Percentiles rank a stretch among this genome's conserved stretches.
Conservation (phyloP, 2,888 invertebrate genomes). For the Lepidonotus clava region DNA sequence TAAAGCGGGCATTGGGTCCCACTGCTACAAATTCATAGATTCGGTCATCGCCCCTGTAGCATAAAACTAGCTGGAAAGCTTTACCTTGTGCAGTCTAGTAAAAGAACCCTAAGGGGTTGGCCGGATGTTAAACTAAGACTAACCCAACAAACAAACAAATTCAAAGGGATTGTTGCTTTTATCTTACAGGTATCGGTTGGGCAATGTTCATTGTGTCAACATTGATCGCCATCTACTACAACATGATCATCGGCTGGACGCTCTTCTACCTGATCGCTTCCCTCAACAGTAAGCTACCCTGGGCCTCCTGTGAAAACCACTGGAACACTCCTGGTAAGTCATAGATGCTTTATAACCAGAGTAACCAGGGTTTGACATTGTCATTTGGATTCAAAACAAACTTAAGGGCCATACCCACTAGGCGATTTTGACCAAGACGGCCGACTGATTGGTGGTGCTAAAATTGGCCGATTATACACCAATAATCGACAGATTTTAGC, state of each 20-base stretch:
- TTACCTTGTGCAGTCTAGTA: not conserved
- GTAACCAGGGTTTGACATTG: too few relatives aligned
- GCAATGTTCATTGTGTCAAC: conserved; percentile 83
- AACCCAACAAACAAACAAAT: too few relatives aligned
- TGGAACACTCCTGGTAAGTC: conserved; percentile 70
- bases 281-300: conserved; percentile 80
- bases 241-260: conserved; percentile 83
- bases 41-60: not conserved
- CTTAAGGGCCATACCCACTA: too few relatives aligned
- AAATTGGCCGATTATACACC: too few relatives aligned
- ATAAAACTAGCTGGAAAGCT: not conserved
- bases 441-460: too few relatives aligned
- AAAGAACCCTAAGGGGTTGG: not conserved
- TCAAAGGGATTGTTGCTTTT: not conserved
- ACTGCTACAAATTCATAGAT: not conserved
- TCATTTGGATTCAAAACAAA: too few relatives aligned
- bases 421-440: too few relatives aligned
- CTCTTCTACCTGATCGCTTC: conserved; percentile 82
- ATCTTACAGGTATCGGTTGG: conserved; percentile 82
- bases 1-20: too few relatives aligned
- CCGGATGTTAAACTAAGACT: not conserved
- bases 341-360: too few relatives aligned
- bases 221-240: conserved; percentile 82
- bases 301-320: conserved; percentile 80
- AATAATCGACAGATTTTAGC: too few relatives aligned